Percentiles rank a stretch among this genome's conserved stretches.
Conservation (phyloP, 2,113 vertebrate genomes). For the Eulemur rufifrons region DNA sequence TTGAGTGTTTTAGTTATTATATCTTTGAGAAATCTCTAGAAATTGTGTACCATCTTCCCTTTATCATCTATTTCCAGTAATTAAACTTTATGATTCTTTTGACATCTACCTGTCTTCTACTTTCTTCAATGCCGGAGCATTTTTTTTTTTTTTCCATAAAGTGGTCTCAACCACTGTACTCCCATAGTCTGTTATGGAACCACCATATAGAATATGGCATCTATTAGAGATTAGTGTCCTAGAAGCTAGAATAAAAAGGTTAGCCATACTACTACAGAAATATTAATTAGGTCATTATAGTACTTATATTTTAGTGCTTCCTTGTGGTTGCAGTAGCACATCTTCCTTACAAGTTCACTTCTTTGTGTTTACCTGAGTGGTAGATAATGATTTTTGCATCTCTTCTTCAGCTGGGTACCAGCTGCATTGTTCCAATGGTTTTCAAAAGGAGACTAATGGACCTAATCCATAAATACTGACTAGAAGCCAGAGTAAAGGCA, state of each 20-base stretch:
- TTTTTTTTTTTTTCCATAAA: background rate
- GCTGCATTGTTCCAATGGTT: constrained; percentile 14
- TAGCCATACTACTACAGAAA: background rate
- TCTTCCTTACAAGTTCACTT: background rate
- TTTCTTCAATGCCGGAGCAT: background rate
- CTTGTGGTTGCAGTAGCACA: background rate
- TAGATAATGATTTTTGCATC: background rate
- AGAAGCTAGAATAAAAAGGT: background rate
- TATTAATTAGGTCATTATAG: background rate
- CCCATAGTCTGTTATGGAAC: background rate
- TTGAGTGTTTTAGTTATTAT: background rate
- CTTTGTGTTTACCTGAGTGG: constrained; percentile 27
- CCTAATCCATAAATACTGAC: constrained; percentile 39
- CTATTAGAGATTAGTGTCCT: background rate
- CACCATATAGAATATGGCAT: background rate
- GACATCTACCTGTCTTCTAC: background rate
- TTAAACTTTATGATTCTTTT: background rate
- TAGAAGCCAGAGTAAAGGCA: constrained; percentile 40
- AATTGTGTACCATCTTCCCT: background rate
- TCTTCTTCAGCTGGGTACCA: constrained; percentile 38
- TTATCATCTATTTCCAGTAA: background rate
- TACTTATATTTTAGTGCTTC: background rate
- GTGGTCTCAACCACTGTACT: background rate
- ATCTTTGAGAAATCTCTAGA: background rate
- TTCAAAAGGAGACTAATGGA: constrained; percentile 56